phyloP scores from a whole-genome alignment of 1,140 invertebrate species.

The Eupristina koningsbergeri region DNA sequence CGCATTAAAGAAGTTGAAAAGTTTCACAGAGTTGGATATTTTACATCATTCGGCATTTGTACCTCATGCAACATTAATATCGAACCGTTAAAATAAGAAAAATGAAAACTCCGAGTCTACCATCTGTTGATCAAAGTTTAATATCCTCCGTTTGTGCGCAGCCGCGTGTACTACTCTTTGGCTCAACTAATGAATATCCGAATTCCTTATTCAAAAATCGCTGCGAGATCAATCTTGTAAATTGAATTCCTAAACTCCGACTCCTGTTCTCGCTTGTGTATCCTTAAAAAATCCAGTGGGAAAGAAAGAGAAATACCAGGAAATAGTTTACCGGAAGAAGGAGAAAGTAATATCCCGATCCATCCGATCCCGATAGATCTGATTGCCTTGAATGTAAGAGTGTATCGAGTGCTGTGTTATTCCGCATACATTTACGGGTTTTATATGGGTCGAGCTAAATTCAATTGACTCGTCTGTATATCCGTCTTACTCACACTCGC shows the following conservation, averaged over 20 bases:
- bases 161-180: not conserved
- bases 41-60: not conserved
- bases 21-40: not conserved
- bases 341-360: constrained; percentile 35
- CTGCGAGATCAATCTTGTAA: constrained; percentile 41
- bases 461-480: constrained; percentile 22
- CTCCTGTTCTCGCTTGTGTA: not conserved
- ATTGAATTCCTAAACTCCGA: constrained; percentile 16
- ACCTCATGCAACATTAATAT: not conserved
- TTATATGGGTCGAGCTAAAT: constrained; percentile 38
- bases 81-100: not conserved
- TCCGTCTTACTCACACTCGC: not conserved
- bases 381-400: not conserved
- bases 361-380: constrained; percentile 26
- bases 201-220: constrained; percentile 46
- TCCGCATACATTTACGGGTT: constrained; percentile 31
- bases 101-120: not conserved
- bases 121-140: constrained; percentile 39
- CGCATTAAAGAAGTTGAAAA: not conserved
- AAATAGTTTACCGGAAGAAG: constrained; percentile 25
- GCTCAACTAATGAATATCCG: constrained; percentile 20
- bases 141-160: not conserved
- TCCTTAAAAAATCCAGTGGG: constrained; percentile 19
- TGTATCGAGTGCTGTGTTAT: constrained; percentile 9
- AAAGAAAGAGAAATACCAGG: constrained; percentile 1